Percentiles rank a stretch among this genome's conserved stretches.
Conservation (phyloP, 2,888 invertebrate species). For the Andrena marginata region DNA sequence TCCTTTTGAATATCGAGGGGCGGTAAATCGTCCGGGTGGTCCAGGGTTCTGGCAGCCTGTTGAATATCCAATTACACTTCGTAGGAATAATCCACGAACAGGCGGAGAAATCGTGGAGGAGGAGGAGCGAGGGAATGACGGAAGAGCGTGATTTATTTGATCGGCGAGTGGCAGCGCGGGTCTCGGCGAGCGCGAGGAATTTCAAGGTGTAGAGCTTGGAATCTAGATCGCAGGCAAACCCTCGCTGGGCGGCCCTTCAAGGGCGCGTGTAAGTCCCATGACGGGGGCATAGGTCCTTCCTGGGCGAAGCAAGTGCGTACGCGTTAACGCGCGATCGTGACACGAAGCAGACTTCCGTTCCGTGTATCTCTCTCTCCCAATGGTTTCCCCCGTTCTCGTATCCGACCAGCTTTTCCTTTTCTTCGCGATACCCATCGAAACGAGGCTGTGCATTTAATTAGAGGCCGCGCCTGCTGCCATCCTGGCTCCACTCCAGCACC, state of each 20-base stretch:
- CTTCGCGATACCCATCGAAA: slow-evolving; percentile 74
- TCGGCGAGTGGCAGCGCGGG: slow-evolving; percentile 15
- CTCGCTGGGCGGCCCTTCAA: slow-evolving; percentile 52
- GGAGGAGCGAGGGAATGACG: background rate
- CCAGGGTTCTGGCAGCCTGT: slow-evolving; percentile 27
- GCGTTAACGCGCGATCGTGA: slow-evolving; percentile 68
- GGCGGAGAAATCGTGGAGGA: background rate
- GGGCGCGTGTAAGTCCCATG: slow-evolving; percentile 65
- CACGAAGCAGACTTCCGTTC: slow-evolving; percentile 75
- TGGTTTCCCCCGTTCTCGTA: slow-evolving; percentile 72
- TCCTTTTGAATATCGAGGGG: background rate
- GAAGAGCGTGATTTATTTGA: slow-evolving; percentile 41
- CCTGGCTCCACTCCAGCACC: slow-evolving; percentile 7
- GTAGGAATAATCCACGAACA: slow-evolving; percentile 16
- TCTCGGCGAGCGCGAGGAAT: slow-evolving; percentile 16
- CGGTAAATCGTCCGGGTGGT: background rate
- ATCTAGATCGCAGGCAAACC: slow-evolving; percentile 57
- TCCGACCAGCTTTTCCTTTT: slow-evolving; percentile 74
- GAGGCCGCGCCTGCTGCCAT: slow-evolving; percentile 28
- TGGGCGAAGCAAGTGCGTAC: slow-evolving; percentile 4
- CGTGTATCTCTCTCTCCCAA: slow-evolving; percentile 17
- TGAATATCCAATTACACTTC: slow-evolving; percentile 43
- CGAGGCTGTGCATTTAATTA: slow-evolving; percentile 74
- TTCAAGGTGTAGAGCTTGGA: slow-evolving; percentile 10
- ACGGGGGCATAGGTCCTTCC: slow-evolving; percentile 51